phyloP scores from a whole-genome alignment of 2,113 vertebrate species.

The Etheostoma spectabile region DNA sequence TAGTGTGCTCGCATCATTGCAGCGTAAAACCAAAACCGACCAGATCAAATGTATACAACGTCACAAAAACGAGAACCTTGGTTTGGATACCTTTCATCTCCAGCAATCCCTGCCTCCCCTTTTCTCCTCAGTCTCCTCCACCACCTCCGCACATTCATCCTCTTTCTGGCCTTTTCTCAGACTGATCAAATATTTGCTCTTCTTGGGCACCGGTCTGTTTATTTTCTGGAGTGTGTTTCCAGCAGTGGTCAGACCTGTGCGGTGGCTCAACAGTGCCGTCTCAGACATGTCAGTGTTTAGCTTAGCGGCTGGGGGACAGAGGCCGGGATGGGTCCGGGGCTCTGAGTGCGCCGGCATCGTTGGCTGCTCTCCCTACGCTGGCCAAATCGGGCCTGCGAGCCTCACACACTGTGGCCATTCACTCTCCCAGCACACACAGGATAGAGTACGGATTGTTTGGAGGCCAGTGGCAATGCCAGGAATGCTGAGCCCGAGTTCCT shows the following conservation, averaged over 20 bases:
- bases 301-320: conserved; percentile 72
- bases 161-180: conserved; percentile 59
- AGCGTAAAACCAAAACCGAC: too few relatives aligned
- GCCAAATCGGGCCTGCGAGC: conserved; percentile 54
- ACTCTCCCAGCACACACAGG: conserved; percentile 65
- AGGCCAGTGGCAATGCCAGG: conserved; percentile 75
- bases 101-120: conserved; percentile 18
- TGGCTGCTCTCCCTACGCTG: conserved; percentile 63
- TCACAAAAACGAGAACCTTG: too few relatives aligned
- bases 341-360: conserved; percentile 48
- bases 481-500: conserved; percentile 79
- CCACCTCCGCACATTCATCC: conserved; percentile 52
- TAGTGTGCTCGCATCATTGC: too few relatives aligned
- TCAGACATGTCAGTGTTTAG: conserved; percentile 80
- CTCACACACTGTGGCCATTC: conserved; percentile 79
- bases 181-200: conserved; percentile 83
- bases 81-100: conserved; percentile 48
- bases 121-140: conserved; percentile 17
- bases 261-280: conserved; percentile 71
- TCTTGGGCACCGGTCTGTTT: conserved; percentile 66
- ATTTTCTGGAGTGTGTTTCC: conserved; percentile 79
- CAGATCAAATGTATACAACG: too few relatives aligned
- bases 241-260: conserved; percentile 55
- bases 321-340: conserved; percentile 52
- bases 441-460: conserved; percentile 81